phyloP scores from a whole-genome alignment of 2,888 invertebrate species.

The Isotomurus palustris region DNA sequence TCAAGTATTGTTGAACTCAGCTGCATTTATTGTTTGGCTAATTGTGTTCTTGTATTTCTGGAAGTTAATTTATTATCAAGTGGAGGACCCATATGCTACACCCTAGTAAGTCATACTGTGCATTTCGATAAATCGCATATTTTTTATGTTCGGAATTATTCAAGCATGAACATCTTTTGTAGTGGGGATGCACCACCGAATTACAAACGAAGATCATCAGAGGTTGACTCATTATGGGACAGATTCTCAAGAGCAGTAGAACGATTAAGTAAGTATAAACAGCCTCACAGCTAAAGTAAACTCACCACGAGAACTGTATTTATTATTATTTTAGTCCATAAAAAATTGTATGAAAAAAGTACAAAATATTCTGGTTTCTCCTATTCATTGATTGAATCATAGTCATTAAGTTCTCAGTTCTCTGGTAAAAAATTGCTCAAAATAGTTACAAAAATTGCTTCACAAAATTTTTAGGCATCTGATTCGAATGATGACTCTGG shows the following conservation, averaged over 20 bases:
- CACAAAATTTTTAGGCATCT: background rate
- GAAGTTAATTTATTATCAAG: constrained; percentile 36
- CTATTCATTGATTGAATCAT: too few relatives aligned
- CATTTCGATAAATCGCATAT: background rate
- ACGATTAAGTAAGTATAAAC: background rate
- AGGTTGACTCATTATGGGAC: background rate
- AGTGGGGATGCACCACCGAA: constrained; percentile 30
- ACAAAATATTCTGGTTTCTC: too few relatives aligned
- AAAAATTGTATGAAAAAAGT: background rate
- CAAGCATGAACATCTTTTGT: background rate
- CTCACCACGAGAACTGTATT: background rate
- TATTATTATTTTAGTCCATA: background rate
- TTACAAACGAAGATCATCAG: background rate
- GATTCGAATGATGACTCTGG: background rate
- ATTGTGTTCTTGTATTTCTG: constrained; percentile 36
- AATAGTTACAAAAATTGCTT: too few relatives aligned
- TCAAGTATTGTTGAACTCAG: constrained; percentile 22
- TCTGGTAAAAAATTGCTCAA: too few relatives aligned
- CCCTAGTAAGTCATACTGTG: constrained; percentile 26
- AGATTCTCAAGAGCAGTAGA: background rate
- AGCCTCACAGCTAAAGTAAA: background rate
- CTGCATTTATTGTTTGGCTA: constrained; percentile 27
- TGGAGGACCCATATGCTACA: constrained; percentile 39
- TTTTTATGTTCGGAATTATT: constrained; percentile 3
- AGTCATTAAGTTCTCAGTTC: too few relatives aligned